Evolutionary conservation across 2,888 invertebrate species (phyloP).

Genomic region (Cenopis cana): DNA sequence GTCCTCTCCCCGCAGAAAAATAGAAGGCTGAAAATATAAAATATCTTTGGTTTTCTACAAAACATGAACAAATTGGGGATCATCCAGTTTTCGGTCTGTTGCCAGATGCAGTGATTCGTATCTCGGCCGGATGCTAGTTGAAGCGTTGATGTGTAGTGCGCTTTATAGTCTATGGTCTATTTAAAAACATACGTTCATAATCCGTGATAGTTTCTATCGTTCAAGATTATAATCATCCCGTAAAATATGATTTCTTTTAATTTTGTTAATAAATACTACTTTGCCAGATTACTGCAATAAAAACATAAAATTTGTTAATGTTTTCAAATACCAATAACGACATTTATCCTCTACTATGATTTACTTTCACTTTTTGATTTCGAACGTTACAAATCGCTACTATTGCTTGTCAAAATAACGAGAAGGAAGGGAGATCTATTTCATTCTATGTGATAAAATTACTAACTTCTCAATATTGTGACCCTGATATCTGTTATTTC

Average conservation of each 20-base stretch:
- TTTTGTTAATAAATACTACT: background rate
- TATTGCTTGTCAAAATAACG: constrained; percentile 58
- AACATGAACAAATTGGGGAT: too few species aligned
- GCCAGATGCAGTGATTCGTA: too few species aligned
- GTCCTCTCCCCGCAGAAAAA: too few species aligned
- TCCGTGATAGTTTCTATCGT: background rate
- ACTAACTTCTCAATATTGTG: constrained; percentile 59
- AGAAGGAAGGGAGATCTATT: constrained; percentile 60
- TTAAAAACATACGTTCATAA: constrained; percentile 11
- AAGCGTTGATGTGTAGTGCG: background rate
- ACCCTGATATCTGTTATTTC: constrained; percentile 57
- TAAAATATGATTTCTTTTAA: background rate
- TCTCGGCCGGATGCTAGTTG: too few species aligned
- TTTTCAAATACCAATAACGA: background rate
- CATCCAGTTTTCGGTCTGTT: too few species aligned
- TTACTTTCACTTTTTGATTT: constrained; percentile 31
- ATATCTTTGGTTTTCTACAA: too few species aligned
- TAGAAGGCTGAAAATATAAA: background rate
- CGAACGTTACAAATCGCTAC: constrained; percentile 44
- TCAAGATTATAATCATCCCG: background rate
- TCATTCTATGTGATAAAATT: constrained; percentile 59
- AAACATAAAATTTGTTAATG: background rate
- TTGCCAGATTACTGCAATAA: background rate
- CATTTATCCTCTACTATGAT: background rate
- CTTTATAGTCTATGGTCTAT: constrained; percentile 10